Base-by-base conservation (phyloP, 1,140 invertebrate species). In the Tetramorium parvispinum region DNA sequence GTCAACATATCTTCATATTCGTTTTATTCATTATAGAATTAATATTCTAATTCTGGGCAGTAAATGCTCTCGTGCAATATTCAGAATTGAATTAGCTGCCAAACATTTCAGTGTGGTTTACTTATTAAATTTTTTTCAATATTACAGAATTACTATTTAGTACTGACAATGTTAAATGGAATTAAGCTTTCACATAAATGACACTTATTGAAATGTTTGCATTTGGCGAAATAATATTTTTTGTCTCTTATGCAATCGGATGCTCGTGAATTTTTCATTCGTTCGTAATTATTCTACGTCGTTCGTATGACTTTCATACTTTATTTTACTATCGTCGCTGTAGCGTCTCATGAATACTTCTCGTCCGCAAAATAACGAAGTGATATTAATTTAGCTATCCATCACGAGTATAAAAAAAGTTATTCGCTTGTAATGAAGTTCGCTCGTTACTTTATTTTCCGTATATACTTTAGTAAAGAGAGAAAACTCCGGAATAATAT, bases 371-470 rank as follows among this genome's bases (percentile, higher is more conserved):
- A 83, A 83, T 83, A 83, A 83, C 68, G 27, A 83, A 83, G 24
- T 75, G 68, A 83, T 83, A 83, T 83, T 83, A 73, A 75, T 83
- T 83, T 75, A 83, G 68, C 53, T 59, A 83, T 83, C 79, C 79
- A 83, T 83, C 79, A 83, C n/a, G 40, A 71, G 43, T 24, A 49
- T 61, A 83, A 66, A 83, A 75, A 81, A 73, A 49, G 53, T 49
- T 75, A 75, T 73, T 63, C 53, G 68, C 40, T 2, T 7, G 53
- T 55, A 7, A 43, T 66, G 49, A 83, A 83, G 53, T 73, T 83
- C 24, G 53, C 40, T 63, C 40, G 53, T 59, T 83, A 73, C 40
- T 61, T 73, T 46, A 73, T 83, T 83, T 83, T 21, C 53, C 53
- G 53, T n/a, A 11, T 73, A 73, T 46, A 49, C 40, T 73, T 73